Base-by-base conservation (phyloP, 2,888 invertebrate genomes). In the Drosophila quinaria region DNA sequence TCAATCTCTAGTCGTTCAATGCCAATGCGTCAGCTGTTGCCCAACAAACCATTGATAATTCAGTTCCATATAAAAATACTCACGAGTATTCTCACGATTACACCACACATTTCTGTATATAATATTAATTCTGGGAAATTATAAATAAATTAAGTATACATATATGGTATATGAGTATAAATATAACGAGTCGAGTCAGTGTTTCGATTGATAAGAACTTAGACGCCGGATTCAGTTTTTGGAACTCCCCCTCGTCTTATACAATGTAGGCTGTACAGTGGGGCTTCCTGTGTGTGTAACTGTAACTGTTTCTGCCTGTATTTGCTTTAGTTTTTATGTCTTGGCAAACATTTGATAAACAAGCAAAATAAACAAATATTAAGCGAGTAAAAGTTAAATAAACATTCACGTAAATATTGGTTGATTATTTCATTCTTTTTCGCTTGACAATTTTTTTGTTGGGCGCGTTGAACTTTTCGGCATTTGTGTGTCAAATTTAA, bases 341-440 rank as follows among this genome's bases (percentile, higher is more conserved):
- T 84, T 56, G 73, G 64, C 87, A 85, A 85, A 85, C 85, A 87
- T 80, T 83, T 77, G 80, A 87, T 82, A 85, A 84, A 64, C 71
- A 62, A 66, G 44, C 68, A 64, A 70, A 66, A 70, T 67, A 77
- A 64, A 68, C 49, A 87, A 74, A 79, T 79, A 87, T 81, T 65
- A 63, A 58, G 41, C 54, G 64, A 50, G 70, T 63, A 78, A 80
- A 78, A 76, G 69, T 69, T 66, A 63, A 76, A 61, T 66, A 75
- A 64, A 73, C 55, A 73, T 19, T 25, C 5, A 25, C 25, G 51
- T 56, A 71, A 67, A 76, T 76, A 78, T 78, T 78, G 74, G 74
- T 62, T 65, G 64, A 68, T 70, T 71, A 64, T 64, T 64, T 63
- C 9, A 10, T 54, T 50, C 19, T 50, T 52, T 17, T 22, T 35